Conservation (phyloP, 2,888 invertebrate species). For the Hartigia nigra region DNA sequence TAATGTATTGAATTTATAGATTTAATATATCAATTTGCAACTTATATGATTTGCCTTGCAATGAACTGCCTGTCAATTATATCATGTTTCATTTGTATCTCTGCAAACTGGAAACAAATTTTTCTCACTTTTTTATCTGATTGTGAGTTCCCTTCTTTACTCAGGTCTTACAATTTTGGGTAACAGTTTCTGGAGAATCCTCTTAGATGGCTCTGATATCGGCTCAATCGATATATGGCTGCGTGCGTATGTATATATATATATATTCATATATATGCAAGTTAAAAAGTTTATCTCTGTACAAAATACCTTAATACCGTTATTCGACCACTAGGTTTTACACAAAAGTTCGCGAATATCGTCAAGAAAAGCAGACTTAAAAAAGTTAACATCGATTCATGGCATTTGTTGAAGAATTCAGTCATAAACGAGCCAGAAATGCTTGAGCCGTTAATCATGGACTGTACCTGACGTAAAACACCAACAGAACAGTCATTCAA, state of each 20-base stretch:
- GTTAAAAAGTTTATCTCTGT: neutral
- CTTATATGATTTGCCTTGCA: neutral
- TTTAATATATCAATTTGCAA: neutral
- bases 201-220: neutral
- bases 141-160: neutral
- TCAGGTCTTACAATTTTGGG: neutral
- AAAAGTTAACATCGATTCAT: neutral
- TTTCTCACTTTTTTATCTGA: no score
- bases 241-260: neutral
- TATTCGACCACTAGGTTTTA: neutral
- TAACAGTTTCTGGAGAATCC: neutral
- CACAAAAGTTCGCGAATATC: neutral
- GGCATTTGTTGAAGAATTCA: neutral
- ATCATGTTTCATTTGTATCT: neutral
- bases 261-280: neutral
- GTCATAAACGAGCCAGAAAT: neutral
- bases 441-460: neutral
- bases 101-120: neutral
- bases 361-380: neutral
- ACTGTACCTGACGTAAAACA: neutral
- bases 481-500: neutral
- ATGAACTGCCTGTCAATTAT: neutral
- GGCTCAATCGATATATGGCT: neutral
- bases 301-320: neutral
- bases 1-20: neutral